Conservation (phyloP, 53 echinoderm and acorn worm genomes). For the Mesocentrotus franciscanus region DNA sequence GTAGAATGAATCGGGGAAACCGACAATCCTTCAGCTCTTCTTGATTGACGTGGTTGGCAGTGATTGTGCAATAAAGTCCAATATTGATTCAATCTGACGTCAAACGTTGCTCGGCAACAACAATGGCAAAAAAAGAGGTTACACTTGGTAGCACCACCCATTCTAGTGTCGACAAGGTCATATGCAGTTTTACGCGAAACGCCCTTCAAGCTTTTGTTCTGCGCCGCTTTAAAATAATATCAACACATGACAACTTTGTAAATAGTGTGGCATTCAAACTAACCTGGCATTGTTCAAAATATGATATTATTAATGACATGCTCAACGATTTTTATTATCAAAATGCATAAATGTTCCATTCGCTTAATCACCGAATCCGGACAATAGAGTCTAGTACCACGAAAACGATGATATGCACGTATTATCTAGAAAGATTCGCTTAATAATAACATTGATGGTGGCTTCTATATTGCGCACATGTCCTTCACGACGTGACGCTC, state of each 20-base stretch:
- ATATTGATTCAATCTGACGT: not conserved
- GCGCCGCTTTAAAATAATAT: not conserved
- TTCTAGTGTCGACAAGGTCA: not conserved
- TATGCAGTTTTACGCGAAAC: not conserved
- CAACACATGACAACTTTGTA: not conserved
- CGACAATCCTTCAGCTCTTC: not conserved
- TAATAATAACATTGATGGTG: too few species aligned
- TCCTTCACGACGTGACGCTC: too few species aligned
- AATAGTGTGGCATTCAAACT: not conserved
- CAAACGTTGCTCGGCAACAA: not conserved
- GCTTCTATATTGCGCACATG: too few species aligned
- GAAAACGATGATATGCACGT: not conserved
- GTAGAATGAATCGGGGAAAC: too few species aligned
- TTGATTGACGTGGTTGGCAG: not conserved
- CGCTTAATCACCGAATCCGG: not conserved
- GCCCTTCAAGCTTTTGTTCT: not conserved
- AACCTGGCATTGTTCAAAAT: not conserved
- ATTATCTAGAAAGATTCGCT: not conserved
- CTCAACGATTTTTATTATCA: not conserved
- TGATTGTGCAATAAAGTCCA: not conserved
- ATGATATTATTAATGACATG: not conserved
- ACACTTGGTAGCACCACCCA: not conserved
- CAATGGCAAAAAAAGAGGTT: not conserved
- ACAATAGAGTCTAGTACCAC: not conserved
- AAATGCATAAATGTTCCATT: not conserved